phyloP scores from a whole-genome alignment of 2,113 vertebrate genomes.

The Empidonax alnorum region DNA sequence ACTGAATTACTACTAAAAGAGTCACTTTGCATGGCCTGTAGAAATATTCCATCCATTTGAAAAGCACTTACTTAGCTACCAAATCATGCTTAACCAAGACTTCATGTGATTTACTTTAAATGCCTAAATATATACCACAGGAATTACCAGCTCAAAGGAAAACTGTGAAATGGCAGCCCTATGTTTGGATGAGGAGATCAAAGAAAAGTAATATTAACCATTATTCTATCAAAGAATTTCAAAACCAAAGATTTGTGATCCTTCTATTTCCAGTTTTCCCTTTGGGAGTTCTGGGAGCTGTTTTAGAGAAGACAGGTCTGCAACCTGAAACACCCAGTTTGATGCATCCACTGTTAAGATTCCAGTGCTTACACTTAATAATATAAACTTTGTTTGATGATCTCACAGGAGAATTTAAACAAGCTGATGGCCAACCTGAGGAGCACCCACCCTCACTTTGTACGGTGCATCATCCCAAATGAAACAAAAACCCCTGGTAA shows the following conservation, averaged over 20 bases:
- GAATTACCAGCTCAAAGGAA: neutral
- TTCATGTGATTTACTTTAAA: neutral
- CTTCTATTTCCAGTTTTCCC: neutral
- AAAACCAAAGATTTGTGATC: neutral
- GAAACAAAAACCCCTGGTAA: conserved; percentile 89
- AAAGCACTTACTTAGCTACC: neutral
- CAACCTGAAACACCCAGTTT: neutral
- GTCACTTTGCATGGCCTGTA: neutral
- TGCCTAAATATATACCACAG: neutral
- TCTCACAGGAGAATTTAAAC: conserved; percentile 85
- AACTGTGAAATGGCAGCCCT: neutral
- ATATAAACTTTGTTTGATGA: neutral
- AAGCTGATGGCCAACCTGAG: no score
- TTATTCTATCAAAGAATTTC: neutral
- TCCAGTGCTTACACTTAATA: neutral
- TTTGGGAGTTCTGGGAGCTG: neutral
- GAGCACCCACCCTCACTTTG: no score
- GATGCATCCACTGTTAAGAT: neutral
- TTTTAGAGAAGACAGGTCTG: neutral
- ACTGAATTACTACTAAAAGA: neutral
- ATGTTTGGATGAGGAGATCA: neutral
- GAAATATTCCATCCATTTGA: neutral
- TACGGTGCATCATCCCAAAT: conserved; percentile 47
- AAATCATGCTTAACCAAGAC: neutral
- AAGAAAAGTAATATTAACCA: neutral